phyloP scores from a whole-genome alignment of 2,113 vertebrate species.

The Pangasianodon hypophthalmus region DNA sequence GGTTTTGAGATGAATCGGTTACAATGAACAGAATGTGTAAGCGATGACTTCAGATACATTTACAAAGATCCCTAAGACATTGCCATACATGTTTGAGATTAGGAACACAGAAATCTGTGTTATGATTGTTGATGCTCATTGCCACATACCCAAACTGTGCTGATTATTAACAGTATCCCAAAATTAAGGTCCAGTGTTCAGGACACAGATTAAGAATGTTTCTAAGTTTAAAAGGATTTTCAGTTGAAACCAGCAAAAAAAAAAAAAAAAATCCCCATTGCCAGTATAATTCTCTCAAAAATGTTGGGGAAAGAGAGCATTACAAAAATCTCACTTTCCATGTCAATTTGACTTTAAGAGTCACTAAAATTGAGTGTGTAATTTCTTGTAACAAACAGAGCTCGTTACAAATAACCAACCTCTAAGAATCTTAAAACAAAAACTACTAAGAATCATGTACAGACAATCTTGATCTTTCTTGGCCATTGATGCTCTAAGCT shows the following conservation, averaged over 20 bases:
- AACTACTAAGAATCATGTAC: not conserved
- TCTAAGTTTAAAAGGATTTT: conserved; percentile 16
- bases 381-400: conserved; percentile 4
- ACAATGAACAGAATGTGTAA: conserved; percentile 19
- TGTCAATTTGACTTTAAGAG: conserved; percentile 31
- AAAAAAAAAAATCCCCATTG: conserved; percentile 31
- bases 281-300: conserved; percentile 4
- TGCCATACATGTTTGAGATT: not conserved
- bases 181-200: conserved; percentile 33
- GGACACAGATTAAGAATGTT: conserved; percentile 25
- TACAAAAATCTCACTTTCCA: not conserved
- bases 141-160: conserved; percentile 50
- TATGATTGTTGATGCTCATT: conserved; percentile 47
- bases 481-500: not conserved
- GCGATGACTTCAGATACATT: conserved; percentile 30
- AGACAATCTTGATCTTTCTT: not conserved
- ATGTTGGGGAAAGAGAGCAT: not conserved
- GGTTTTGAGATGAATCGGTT: not conserved
- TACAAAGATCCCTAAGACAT: conserved; percentile 24
- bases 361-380: conserved; percentile 56
- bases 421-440: not conserved
- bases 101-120: conserved; percentile 13
- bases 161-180: conserved; percentile 24
- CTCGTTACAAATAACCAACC: not conserved
- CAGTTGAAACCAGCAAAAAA: conserved; percentile 20